Conservation (phyloP, 2,888 invertebrate genomes). For the Pogonocherus hispidulus region DNA sequence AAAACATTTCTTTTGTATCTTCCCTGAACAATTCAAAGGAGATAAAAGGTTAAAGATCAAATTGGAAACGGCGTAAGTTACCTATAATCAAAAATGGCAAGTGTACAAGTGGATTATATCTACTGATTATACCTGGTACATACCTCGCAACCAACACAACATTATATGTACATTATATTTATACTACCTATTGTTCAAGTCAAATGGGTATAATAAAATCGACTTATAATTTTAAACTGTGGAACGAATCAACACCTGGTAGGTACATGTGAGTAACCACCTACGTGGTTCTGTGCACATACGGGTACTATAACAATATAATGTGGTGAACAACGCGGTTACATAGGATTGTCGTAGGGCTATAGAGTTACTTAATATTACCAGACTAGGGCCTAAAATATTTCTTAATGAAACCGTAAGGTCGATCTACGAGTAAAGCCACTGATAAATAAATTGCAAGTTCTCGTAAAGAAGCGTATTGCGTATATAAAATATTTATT, state of each 20-base stretch:
- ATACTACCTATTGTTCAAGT: constrained; percentile 3
- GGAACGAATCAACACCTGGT: constrained; percentile 12
- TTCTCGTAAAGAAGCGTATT: no score
- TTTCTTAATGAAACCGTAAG: not conserved
- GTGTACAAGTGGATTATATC: no score
- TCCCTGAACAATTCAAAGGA: no score
- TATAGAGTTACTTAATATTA: not conserved
- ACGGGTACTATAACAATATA: constrained; percentile 16
- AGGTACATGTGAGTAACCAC: constrained; percentile 10
- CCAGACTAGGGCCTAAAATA: no score
- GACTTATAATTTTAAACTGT: constrained; percentile 2
- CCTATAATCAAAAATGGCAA: no score
- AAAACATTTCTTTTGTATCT: no score
- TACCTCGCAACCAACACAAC: not conserved
- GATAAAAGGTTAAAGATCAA: no score
- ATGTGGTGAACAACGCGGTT: not conserved
- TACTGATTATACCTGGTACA: not conserved
- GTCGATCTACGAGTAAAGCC: not conserved
- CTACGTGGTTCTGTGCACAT: constrained; percentile 5
- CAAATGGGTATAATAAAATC: constrained; percentile 5
- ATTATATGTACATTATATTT: constrained; percentile 1
- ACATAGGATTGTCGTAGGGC: not conserved
- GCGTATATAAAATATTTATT: no score
- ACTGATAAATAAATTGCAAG: no score
- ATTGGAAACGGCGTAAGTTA: no score